phyloP scores from a whole-genome alignment of 1,140 invertebrate species.

The Trichomalopsis sarcophagae region DNA sequence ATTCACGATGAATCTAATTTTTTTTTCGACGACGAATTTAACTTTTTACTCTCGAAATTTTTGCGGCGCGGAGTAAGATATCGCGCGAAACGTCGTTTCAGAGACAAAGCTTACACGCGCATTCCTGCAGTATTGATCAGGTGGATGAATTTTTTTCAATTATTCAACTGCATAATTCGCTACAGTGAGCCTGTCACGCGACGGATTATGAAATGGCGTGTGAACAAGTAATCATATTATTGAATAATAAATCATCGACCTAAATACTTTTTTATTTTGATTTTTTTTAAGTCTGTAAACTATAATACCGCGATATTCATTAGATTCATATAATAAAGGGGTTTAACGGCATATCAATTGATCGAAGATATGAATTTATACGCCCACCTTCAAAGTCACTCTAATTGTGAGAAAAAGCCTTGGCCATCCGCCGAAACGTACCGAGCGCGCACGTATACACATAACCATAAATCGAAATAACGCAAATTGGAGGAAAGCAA shows the following conservation, averaged over 20 bases:
- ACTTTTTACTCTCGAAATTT: background rate
- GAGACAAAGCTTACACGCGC: background rate
- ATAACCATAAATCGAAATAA: constrained; percentile 4
- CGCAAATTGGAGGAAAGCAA: background rate
- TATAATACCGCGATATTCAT: background rate
- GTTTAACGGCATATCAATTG: no score
- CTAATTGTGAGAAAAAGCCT: no score
- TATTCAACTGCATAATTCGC: background rate
- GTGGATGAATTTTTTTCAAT: background rate
- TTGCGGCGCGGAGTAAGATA: background rate
- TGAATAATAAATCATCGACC: background rate
- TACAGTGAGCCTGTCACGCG: background rate
- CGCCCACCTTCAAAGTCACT: background rate
- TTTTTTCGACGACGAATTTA: background rate
- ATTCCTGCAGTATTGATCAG: background rate
- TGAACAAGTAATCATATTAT: background rate
- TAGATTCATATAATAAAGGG: no score
- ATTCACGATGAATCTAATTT: background rate
- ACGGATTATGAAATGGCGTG: background rate
- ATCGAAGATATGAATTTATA: background rate
- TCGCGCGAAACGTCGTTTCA: background rate
- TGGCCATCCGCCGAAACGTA: background rate
- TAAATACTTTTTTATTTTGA: background rate
- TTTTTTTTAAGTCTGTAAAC: background rate
- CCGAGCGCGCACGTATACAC: background rate